phyloP scores from a whole-genome alignment of 2,888 invertebrate species.

The Criorhina ranunculi region DNA sequence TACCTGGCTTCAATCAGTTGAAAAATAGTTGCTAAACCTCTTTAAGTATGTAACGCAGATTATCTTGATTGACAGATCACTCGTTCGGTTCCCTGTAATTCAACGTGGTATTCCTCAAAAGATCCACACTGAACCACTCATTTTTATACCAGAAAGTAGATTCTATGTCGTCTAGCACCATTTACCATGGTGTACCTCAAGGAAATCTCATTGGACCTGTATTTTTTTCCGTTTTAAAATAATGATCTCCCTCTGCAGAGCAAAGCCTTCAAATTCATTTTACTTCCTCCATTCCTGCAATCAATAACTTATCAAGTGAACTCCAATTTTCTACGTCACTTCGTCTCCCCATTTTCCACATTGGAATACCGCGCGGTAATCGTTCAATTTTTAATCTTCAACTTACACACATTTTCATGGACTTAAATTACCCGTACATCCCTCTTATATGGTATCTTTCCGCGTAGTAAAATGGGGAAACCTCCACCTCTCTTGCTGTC shows the following conservation, averaged over 20 bases:
- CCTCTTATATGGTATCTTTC: slow-evolving; percentile 53
- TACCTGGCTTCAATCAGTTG: no score
- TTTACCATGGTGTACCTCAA: not conserved
- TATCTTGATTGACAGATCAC: no score
- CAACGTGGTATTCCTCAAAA: no score
- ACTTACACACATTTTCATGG: slow-evolving; percentile 67
- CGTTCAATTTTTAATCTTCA: slow-evolving; percentile 65
- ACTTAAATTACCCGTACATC: slow-evolving; percentile 49
- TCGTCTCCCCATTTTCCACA: not conserved
- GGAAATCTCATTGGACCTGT: not conserved
- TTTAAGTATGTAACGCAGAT: no score
- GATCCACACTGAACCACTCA: no score
- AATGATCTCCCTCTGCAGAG: no score
- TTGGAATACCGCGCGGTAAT: slow-evolving; percentile 15
- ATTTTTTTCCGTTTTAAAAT: not conserved
- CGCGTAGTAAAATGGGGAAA: slow-evolving; percentile 11
- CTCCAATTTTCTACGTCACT: slow-evolving; percentile 1
- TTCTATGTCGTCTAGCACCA: no score
- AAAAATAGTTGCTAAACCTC: no score
- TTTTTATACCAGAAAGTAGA: no score
- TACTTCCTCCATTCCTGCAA: not conserved
- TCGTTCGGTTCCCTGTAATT: no score
- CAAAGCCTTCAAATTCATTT: not conserved
- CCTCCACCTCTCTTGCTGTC: not conserved
- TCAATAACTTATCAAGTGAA: not conserved